Evolutionary conservation across 2,797 vertebrate genomes (phyloP).

Genomic region (Coreius guichenoti): DNA sequence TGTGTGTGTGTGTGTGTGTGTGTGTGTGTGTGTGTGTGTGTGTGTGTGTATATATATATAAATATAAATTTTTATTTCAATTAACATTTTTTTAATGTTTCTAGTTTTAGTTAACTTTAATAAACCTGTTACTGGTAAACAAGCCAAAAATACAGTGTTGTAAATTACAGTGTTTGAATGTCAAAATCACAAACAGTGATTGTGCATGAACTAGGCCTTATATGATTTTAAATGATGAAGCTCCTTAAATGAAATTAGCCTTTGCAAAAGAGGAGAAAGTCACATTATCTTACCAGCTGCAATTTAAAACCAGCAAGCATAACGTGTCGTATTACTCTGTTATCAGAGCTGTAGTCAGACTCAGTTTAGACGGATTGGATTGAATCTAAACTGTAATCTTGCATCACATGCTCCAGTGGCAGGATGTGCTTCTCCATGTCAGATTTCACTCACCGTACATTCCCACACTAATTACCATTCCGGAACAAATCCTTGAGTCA

Average conservation of each 20-base stretch:
- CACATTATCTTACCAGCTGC: neutral
- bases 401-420: neutral
- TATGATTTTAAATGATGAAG: neutral
- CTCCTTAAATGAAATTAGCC: neutral
- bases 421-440: slow-evolving; percentile 15
- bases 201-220: neutral
- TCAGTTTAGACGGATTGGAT: neutral
- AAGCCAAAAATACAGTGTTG: neutral
- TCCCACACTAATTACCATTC: slow-evolving; percentile 13
- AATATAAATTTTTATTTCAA: neutral
- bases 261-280: neutral
- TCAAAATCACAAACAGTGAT: neutral
- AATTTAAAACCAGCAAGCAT: neutral
- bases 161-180: neutral
- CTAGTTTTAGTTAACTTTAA: neutral
- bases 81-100: neutral
- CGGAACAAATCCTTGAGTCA: slow-evolving; percentile 7
- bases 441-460: neutral
- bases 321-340: neutral
- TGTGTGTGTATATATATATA: too few species aligned
- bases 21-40: too few species aligned
- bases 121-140: neutral
- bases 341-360: slow-evolving; percentile 2
- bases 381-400: slow-evolving; percentile 23
- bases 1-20: too few species aligned